Conservation (phyloP, 2,888 invertebrate genomes). For the Tipula confusa region DNA sequence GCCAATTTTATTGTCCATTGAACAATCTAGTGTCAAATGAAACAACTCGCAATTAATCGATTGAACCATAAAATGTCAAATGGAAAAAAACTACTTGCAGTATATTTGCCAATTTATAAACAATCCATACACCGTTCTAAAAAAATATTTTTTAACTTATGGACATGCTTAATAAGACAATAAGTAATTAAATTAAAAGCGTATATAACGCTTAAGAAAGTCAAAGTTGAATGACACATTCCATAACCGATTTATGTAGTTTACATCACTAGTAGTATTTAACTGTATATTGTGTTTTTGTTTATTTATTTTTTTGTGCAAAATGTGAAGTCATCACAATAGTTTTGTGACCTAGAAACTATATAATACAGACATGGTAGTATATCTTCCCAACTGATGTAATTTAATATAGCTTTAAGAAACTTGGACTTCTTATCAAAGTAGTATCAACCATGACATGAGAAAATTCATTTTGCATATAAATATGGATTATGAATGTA, state of each 20-base stretch:
- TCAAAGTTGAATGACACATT: slow-evolving; percentile 1
- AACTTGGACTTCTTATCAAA: background rate
- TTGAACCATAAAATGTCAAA: background rate
- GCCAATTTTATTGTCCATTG: background rate
- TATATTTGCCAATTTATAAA: background rate
- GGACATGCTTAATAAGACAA: background rate
- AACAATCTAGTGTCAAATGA: too few relatives aligned
- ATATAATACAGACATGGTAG: background rate
- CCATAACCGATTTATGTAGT: background rate
- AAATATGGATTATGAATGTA: background rate
- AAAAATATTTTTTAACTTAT: background rate
- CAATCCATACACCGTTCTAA: background rate
- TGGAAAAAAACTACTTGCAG: background rate
- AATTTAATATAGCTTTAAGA: background rate
- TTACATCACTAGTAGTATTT: background rate
- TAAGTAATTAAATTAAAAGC: background rate
- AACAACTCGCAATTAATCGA: too few relatives aligned
- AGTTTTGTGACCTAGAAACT: background rate
- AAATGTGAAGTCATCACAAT: background rate
- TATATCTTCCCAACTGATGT: background rate
- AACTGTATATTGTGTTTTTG: background rate
- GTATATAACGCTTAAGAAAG: background rate
- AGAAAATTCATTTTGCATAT: background rate
- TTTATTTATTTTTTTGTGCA: background rate
- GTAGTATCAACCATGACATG: slow-evolving; percentile 3